Base-by-base conservation (phyloP, 2,797 vertebrate species). In the Hippocampus kuda region DNA sequence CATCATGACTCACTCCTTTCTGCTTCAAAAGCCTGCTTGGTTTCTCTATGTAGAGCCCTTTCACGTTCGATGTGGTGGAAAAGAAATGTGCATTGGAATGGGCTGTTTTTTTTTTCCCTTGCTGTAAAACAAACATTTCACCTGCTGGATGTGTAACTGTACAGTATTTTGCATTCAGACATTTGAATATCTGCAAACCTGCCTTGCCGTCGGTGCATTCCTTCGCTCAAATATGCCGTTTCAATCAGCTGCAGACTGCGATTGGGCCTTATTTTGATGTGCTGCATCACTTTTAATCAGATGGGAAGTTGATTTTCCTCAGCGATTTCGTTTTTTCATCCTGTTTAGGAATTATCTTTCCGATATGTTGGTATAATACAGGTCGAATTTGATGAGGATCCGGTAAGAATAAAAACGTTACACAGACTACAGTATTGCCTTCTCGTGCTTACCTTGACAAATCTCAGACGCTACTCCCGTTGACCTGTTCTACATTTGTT, bases 1-100 rank as follows among this genome's bases (percentile, higher is more conserved):
- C 90, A 91, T 81, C 84, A 88, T 91, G 89, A 90, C 90, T 91
- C 87, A 89, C 87, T 87, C 79, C 81, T 90, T 86, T 89, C 90
- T 86, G 83, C 85, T 90, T 89, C 88, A 86, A 85, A 89, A 87
- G 84, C 85, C 77, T 83, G 73, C 83, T 84, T 83, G 26, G 72
- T 87, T 75, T 78, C 83, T 86, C 79, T 84, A 83, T 88, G 84
- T 88, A 79, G 76, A 85, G 84, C 84, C 80, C 77, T 84, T 83
- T 87, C 86, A 88, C 83, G 77, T 88, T 87, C 68, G 74, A 74
- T 24, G 69, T 83, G 86, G 78, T 86, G 78, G 84, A 85, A 88
- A 79, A 83, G 75, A 74, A 84, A 79, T 79, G 81, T 68, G 65
- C 61, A 24, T 42, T 63, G 34, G 8, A 3, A 30, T 42, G 60